Evolutionary conservation across 2,888 invertebrate genomes (phyloP).

Genomic region (Xanthorhoe spadicearia): DNA sequence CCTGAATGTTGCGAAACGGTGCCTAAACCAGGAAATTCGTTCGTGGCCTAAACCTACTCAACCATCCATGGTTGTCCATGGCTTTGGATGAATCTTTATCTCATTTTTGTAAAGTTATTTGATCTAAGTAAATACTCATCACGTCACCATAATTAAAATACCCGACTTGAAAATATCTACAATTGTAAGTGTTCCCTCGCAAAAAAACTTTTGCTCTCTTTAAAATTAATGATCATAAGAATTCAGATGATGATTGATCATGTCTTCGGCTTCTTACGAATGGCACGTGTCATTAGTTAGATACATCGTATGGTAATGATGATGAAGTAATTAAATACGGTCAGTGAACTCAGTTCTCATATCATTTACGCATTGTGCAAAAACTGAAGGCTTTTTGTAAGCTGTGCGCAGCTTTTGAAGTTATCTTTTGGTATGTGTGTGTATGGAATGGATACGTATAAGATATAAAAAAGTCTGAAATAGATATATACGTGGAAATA

Average conservation of each 20-base stretch:
- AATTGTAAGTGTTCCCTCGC: background rate
- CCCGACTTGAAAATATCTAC: too few species aligned
- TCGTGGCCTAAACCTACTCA: too few species aligned
- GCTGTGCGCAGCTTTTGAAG: background rate
- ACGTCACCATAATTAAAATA: too few species aligned
- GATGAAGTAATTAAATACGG: slow-evolving; percentile 42
- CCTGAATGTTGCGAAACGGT: too few species aligned
- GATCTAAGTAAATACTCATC: too few species aligned
- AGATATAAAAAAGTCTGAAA: too few species aligned
- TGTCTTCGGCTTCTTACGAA: slow-evolving; percentile 24
- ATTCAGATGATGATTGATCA: slow-evolving; percentile 24
- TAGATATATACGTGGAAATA: too few species aligned
- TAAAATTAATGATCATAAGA: too few species aligned
- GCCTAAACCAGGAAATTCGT: too few species aligned
- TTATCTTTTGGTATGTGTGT: background rate
- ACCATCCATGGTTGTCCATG: too few species aligned
- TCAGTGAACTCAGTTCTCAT: slow-evolving; percentile 24
- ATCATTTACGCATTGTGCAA: slow-evolving; percentile 8
- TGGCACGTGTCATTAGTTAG: slow-evolving; percentile 35
- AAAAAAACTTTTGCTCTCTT: background rate
- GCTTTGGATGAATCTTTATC: too few species aligned
- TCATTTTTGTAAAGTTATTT: too few species aligned
- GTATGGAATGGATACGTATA: background rate
- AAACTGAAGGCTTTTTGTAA: slow-evolving; percentile 4
- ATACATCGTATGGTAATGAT: slow-evolving; percentile 37